Evolutionary conservation across 2,797 vertebrate species (phyloP), one percentile per base, ranked within the genome.

Genomic region (Benthosema pterotum): DNA sequence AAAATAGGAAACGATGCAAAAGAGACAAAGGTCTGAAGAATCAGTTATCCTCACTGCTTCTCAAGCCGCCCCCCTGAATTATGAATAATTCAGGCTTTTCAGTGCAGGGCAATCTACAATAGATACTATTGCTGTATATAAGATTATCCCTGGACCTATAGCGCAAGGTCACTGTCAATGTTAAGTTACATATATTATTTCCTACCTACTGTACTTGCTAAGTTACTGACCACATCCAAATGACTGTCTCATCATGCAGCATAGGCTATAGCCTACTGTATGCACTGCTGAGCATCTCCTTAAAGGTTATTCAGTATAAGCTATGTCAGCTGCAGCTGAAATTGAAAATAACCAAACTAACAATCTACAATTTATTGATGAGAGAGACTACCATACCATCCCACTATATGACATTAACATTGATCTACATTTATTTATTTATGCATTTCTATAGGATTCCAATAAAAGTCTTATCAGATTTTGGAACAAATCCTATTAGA

Each of bases 11-110:
- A 57, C 42, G 22, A 25, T 4, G 12, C 45, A n/a, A 46, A 55
- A 82, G 74, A 87, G 87, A 86, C 86, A 87, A 85, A 85, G 67
- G 77, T 82, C 83, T 86, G 77, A 79, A 85, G 74, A 89, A 89
- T 90, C 84, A 89, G 83, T 89, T 83, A 86, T 72, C 49, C 78
- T 77, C 78, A 67, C 72, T 72, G 77, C 69, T 71, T 74, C 80
- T 63, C 83, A 75, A 77, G 80, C 52, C 55, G 80, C 52, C 55
- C 72, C 74, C 73, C 70, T 78, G 79, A 87, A 85, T 76, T 82
- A 89, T 91, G 80, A 91, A 91, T 91, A 89, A 90, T 89, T 89
- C 82, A 89, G 77, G 70, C 49, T 74, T 60, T 76, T 75, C 67
- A 58, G 75, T 62, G 74, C 74, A 69, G 42, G 61, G 49, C 71